Percentiles rank a stretch among this genome's conserved stretches.
Conservation (phyloP, 2,888 invertebrate species). For the Amblyteles armatorius region DNA sequence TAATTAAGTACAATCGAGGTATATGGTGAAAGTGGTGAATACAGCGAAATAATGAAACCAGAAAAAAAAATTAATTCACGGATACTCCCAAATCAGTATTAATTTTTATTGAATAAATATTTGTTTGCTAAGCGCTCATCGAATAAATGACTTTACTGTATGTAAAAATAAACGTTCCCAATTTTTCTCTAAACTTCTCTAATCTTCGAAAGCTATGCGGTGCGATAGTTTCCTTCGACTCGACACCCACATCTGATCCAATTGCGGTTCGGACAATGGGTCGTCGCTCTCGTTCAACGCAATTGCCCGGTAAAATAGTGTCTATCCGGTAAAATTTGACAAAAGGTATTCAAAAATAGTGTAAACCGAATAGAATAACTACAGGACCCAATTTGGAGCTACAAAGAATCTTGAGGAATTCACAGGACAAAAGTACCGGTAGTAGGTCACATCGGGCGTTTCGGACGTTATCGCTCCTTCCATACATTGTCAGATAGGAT, state of each 20-base stretch:
- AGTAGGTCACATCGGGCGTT: slow-evolving; percentile 8
- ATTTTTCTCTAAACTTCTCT: not conserved
- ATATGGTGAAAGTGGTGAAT: too few relatives aligned
- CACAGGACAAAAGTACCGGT: slow-evolving; percentile 21
- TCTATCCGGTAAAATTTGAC: slow-evolving; percentile 9
- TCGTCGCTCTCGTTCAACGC: not conserved
- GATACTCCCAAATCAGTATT: too few relatives aligned
- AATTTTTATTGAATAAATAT: too few relatives aligned
- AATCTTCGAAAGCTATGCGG: not conserved
- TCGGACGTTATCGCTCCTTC: slow-evolving; percentile 10
- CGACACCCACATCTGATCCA: not conserved
- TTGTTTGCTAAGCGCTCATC: too few relatives aligned
- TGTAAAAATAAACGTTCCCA: too few relatives aligned
- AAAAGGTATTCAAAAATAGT: not conserved
- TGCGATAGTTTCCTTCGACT: not conserved
- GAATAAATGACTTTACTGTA: too few relatives aligned
- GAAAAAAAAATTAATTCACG: too few relatives aligned
- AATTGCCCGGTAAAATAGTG: not conserved
- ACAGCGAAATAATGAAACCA: too few relatives aligned
- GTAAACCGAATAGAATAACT: not conserved
- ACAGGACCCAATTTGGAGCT: not conserved
- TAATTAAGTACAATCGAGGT: too few relatives aligned
- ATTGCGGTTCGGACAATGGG: slow-evolving; percentile 2
- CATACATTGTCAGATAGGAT: slow-evolving; percentile 34
- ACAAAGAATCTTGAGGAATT: slow-evolving; percentile 36